Conservation (phyloP, 2,797 vertebrate species). For the Poeciliopsis infans region DNA sequence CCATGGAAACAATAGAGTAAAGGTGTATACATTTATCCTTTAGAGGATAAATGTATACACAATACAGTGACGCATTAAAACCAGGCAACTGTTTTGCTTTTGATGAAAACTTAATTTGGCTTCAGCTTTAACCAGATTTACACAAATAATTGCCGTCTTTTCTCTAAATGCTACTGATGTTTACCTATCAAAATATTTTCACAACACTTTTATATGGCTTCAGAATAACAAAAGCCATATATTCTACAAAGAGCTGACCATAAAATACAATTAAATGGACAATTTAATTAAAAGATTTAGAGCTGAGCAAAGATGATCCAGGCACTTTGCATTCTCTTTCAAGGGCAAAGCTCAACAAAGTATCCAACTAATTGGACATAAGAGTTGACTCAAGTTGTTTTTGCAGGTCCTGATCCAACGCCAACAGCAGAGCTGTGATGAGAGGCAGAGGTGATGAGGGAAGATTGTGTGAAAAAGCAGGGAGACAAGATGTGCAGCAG, state of each 20-base stretch:
- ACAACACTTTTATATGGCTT: not conserved
- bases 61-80: slow-evolving; percentile 40
- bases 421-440: slow-evolving; percentile 28
- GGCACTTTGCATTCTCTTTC: not conserved
- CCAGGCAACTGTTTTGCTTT: not conserved
- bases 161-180: not conserved
- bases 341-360: not conserved
- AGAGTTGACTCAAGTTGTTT: slow-evolving; percentile 27
- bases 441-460: slow-evolving; percentile 19
- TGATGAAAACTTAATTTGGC: not conserved
- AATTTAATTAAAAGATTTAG: not conserved
- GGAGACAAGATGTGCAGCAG: slow-evolving; percentile 7
- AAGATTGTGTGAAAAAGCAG: slow-evolving; percentile 33
- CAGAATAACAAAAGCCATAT: not conserved
- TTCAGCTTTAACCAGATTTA: not conserved
- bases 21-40: slow-evolving; percentile 55
- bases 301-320: not conserved
- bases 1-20: slow-evolving; percentile 70
- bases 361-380: not conserved
- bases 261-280: not conserved
- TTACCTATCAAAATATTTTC: not conserved
- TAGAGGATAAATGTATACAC: too few relatives aligned
- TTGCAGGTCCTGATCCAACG: slow-evolving; percentile 35
- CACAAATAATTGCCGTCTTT: not conserved
- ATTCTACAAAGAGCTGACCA: not conserved